A percentile compares a stretch with the other conserved stretches of the same genome.
phyloP scores from a whole-genome alignment of 1,140 invertebrate species.

The Cyphomyrmex costatus region DNA sequence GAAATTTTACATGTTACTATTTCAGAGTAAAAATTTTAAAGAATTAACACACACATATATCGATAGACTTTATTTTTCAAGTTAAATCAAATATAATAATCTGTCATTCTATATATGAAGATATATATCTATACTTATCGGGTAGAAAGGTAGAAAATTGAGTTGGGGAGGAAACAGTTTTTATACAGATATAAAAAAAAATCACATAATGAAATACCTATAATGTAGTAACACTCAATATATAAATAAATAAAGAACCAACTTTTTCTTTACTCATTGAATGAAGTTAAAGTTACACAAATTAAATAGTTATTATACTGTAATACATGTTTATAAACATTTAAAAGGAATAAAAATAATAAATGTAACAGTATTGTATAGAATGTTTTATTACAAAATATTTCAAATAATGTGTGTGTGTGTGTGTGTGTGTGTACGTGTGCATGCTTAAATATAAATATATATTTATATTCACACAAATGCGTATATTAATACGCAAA shows the following conservation, averaged over 20 bases:
- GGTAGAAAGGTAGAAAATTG: neutral
- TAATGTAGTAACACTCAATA: neutral
- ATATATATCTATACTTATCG: neutral
- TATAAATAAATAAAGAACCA: neutral
- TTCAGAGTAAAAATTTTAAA: no score
- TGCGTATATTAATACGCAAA: constrained; percentile 22
- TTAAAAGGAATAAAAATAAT: constrained; percentile 27
- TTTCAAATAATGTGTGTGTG: constrained; percentile 68
- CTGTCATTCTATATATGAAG: neutral
- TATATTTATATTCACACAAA: constrained; percentile 39
- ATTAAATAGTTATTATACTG: constrained; percentile 58
- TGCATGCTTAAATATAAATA: neutral
- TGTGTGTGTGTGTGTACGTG: constrained; percentile 25
- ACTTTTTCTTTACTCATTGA: neutral
- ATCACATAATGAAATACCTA: neutral
- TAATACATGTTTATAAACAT: neutral
- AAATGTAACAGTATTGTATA: constrained; percentile 66
- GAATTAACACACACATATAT: no score
- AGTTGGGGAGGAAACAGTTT: constrained; percentile 1
- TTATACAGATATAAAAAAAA: neutral
- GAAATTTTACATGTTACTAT: no score
- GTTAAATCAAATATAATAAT: neutral
- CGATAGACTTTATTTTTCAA: no score
- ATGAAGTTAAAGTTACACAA: neutral
- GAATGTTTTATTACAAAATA: constrained; percentile 85